Evolutionary conservation across 2,888 invertebrate species (phyloP).

Genomic region (Adineta ricciae): DNA sequence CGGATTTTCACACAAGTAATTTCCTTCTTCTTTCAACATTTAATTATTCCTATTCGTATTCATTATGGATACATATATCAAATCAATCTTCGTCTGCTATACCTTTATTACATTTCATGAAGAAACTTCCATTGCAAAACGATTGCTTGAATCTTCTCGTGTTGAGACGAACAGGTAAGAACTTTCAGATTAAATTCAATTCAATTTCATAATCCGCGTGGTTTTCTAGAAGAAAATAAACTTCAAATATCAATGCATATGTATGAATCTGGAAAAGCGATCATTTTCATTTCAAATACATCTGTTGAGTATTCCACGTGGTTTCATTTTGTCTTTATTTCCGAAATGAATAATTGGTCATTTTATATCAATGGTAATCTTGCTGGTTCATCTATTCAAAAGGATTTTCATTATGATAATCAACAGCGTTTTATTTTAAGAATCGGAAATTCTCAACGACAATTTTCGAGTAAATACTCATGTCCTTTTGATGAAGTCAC

Average conservation of each 20-base stretch:
- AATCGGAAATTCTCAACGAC: not conserved
- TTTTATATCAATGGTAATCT: not conserved
- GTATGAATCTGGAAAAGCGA: not conserved
- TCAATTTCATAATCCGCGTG: too few relatives aligned
- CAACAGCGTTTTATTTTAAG: not conserved
- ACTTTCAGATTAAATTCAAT: too few relatives aligned
- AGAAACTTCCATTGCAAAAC: not conserved
- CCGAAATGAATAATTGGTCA: not conserved
- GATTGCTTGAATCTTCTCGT: not conserved
- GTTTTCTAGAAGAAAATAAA: not conserved
- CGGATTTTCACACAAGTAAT: not conserved
- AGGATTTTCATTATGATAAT: not conserved
- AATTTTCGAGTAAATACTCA: too few relatives aligned
- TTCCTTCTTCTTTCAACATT: not conserved
- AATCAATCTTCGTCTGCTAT: not conserved
- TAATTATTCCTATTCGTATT: not conserved
- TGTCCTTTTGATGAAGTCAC: too few relatives aligned
- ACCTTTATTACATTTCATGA: not conserved
- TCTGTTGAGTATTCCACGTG: not conserved
- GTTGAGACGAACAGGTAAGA: not conserved
- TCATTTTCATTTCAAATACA: not conserved
- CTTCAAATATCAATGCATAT: not conserved
- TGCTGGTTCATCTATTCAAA: not conserved
- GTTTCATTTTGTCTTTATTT: not conserved
- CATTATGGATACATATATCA: not conserved